These are phyloP conservation scores for Nesometra sesokonis DNA, from an alignment of 35 echinoderm and acorn worm species.

Conservation along the genomic window DNA sequence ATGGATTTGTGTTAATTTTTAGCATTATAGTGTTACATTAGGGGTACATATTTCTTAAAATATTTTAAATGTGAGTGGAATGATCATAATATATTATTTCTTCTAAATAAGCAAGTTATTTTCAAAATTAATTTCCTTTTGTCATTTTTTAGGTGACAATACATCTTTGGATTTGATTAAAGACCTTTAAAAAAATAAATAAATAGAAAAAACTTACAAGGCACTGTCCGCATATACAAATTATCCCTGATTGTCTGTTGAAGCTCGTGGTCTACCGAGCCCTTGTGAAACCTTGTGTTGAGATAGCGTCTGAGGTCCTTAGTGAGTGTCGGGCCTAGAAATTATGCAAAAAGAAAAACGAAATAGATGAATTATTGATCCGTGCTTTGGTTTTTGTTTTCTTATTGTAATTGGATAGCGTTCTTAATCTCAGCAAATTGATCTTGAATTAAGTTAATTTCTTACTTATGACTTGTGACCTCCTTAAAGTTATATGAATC, in stretches of 20 bases:
- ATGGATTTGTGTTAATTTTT: no score
- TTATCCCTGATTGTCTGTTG: conserved; percentile 95
- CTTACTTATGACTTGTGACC: not conserved
- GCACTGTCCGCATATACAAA: conserved; percentile 92
- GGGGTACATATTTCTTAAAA: no score
- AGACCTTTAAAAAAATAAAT: not conserved
- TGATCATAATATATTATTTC: no score
- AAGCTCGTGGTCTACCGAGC: conserved; percentile 78
- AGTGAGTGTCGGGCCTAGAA: conserved; percentile 61
- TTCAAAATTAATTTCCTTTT: no score
- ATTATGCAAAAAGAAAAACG: not conserved
- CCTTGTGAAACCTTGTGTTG: conserved; percentile 88
- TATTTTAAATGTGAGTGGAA: no score
- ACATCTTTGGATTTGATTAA: not conserved
- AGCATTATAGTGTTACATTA: no score
- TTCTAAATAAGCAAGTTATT: no score
- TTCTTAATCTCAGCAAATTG: not conserved
- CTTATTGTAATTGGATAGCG: not conserved
- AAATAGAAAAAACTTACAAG: conserved; percentile 60
- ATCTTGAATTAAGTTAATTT: not conserved
- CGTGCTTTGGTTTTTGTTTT: not conserved
- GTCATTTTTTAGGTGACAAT: no score
- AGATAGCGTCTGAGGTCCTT: conserved; percentile 88
- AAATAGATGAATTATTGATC: not conserved
- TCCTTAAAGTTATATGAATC: not conserved